These are phyloP conservation scores for Lasioglossum villosulum DNA, from an alignment of 2,888 invertebrate genomes.

Conservation along the genomic window DNA sequence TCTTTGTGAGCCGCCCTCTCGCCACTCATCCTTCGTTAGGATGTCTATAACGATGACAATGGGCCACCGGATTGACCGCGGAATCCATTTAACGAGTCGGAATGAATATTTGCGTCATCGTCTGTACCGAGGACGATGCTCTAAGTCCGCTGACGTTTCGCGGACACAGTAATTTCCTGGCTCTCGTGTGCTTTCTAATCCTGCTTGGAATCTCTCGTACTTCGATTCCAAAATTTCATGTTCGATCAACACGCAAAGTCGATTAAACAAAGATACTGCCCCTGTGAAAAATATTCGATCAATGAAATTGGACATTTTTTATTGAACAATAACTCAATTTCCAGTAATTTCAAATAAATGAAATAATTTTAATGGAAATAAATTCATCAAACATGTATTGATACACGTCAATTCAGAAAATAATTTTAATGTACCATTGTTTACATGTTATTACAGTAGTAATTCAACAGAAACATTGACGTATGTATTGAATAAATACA, in stretches of 20 bases:
- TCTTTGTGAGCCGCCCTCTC: constrained; percentile 17
- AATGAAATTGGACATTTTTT: too few species aligned
- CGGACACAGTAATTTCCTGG: constrained; percentile 2
- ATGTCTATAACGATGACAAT: constrained; percentile 23
- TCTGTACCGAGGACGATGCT: background rate
- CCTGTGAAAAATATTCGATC: too few species aligned
- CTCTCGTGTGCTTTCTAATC: background rate
- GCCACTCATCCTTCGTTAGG: constrained; percentile 5
- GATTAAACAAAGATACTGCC: background rate
- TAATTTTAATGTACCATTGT: too few species aligned
- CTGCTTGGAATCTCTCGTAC: background rate
- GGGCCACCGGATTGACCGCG: background rate
- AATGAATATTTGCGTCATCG: background rate
- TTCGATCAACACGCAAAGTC: background rate
- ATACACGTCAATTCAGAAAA: too few species aligned
- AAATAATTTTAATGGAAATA: too few species aligned
- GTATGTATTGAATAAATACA: too few species aligned
- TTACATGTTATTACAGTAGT: too few species aligned
- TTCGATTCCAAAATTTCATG: background rate
- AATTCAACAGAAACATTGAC: too few species aligned
- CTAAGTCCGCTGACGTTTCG: background rate
- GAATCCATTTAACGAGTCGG: constrained; percentile 30
- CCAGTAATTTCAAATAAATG: too few species aligned
- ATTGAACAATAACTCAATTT: too few species aligned
- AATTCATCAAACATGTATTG: too few species aligned